Evolutionary conservation across 2,797 vertebrate genomes (phyloP), one percentile per base, ranked within the genome.

Genomic region (Hydrolagus colliei): DNA sequence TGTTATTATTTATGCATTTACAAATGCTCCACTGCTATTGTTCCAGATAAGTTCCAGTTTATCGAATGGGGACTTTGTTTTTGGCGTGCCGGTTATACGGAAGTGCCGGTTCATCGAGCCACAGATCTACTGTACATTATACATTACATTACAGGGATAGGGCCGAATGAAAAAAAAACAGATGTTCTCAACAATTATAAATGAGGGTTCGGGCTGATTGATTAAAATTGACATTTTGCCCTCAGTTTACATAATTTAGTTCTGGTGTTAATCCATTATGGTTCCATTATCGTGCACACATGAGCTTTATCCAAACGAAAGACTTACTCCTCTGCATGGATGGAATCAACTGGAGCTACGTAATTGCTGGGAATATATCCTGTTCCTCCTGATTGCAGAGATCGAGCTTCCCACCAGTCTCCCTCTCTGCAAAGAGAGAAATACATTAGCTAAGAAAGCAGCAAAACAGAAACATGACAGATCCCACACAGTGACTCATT

Each of bases 321-420:
- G 86, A 96, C 97, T 91, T 93, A 99, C 98, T 99, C 98, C 90
- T 98, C 98, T 87, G 97, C 97, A 90, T 98, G 97, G 93, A 99
- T 98, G 78, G 98, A 99, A 91, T 99, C 96, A 41, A 98, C 97
- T 9, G 98, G 98, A 92, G 98, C 98, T 91, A 99, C 97, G 73
- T 98, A 99, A 91, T 99, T 98, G 92, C 97, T 99, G 91, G 98
- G 98, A 92, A 99, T 99, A 92, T 97, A 99, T 88, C 98, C 98
- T 0, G 95, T 97, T 90, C 95, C 94, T 18, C 97, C 97, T 4
- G 96, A 98, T 87, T 96, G 96, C 92, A 99, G 91, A 59, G 97
- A 98, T 72, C 96, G 96, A 32, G 97, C 98, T 72, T 99, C 98
- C 98, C 98, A 99, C 98, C 98, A 99, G 88, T 99, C 98, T 86